phyloP scores from a whole-genome alignment of 2,113 vertebrate species.

The Notechis scutatus region DNA sequence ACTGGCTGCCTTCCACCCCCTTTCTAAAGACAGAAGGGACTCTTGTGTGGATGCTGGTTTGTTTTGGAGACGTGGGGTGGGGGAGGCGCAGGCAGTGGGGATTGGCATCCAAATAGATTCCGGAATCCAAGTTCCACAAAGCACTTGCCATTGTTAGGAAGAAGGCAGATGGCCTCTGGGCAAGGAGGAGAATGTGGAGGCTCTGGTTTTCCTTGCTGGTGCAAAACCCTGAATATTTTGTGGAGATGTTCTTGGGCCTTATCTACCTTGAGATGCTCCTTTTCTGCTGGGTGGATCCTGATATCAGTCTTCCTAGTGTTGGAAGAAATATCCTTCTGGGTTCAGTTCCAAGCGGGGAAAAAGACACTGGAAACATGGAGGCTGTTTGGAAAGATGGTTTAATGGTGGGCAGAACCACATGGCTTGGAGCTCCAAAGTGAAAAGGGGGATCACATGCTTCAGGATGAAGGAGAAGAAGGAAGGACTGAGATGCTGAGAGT shows the following conservation, averaged over 20 bases:
- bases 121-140: background rate
- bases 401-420: too few relatives aligned
- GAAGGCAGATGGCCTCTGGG: background rate
- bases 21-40: slow-evolving; percentile 7
- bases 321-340: too few relatives aligned
- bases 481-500: too few relatives aligned
- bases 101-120: background rate
- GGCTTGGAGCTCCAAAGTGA: too few relatives aligned
- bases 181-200: background rate
- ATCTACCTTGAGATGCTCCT: background rate
- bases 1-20: background rate
- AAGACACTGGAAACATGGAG: too few relatives aligned
- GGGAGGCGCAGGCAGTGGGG: background rate
- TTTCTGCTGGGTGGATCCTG: background rate
- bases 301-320: background rate
- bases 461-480: too few relatives aligned
- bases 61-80: rapidly evolving
- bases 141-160: background rate
- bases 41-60: rapidly evolving
- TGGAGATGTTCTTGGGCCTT: background rate
- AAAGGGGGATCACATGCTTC: too few relatives aligned
- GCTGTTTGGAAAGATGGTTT: too few relatives aligned
- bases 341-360: too few relatives aligned
- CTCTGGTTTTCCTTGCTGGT: background rate
- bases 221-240: background rate